Evolutionary conservation across 2,797 vertebrate genomes (phyloP).

Genomic region (Buceros bicornis): DNA sequence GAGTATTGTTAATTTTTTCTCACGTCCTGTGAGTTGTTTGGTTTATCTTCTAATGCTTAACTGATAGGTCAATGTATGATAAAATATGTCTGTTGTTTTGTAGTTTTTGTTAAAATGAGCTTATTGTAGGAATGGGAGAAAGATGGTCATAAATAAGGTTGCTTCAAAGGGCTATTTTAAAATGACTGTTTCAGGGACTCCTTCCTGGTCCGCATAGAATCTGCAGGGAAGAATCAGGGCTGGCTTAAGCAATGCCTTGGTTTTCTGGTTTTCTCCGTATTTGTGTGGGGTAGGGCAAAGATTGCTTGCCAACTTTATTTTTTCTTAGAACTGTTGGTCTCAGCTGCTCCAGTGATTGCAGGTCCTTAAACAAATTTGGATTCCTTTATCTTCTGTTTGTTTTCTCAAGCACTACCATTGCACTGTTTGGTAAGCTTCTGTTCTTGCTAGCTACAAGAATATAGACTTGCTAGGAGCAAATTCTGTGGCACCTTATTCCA

Average conservation of each 20-base stretch:
- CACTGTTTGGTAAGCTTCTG: neutral
- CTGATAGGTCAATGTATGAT: neutral
- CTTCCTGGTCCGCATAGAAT: neutral
- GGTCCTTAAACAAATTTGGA: neutral
- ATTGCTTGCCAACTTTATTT: neutral
- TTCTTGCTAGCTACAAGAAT: neutral
- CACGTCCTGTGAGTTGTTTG: neutral
- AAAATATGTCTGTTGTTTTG: neutral
- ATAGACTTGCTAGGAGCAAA: neutral
- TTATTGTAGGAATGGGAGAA: neutral
- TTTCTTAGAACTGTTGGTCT: neutral
- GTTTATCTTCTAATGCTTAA: neutral
- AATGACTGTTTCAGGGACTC: neutral
- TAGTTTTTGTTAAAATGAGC: neutral
- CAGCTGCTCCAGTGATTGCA: neutral
- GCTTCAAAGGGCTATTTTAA: neutral
- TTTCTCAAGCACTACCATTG: neutral
- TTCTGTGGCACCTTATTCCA: neutral
- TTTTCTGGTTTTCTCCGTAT: neutral
- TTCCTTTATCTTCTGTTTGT: neutral
- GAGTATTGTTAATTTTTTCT: conserved; percentile 57
- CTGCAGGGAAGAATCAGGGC: neutral
- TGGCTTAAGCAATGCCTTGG: neutral
- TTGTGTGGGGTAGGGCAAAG: neutral
- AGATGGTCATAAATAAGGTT: neutral